Conservation (phyloP, 2,888 invertebrate genomes). For the Lasioglossum lativentre region DNA sequence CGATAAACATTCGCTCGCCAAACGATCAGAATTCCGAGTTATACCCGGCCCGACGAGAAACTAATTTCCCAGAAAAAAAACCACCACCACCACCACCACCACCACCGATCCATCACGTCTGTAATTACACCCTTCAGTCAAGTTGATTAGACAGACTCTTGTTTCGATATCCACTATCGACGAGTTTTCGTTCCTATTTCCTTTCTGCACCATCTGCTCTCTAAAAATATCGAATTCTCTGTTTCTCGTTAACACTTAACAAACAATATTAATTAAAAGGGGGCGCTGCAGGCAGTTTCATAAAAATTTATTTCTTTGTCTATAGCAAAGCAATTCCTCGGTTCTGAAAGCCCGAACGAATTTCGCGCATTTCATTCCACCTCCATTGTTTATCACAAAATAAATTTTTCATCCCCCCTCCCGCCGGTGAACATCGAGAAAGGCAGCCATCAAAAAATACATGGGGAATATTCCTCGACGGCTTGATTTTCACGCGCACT, state of each 20-base stretch:
- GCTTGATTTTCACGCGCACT: background rate
- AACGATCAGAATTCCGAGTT: background rate
- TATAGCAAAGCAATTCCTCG: background rate
- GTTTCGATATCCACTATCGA: background rate
- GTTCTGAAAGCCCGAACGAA: background rate
- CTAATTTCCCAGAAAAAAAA: background rate
- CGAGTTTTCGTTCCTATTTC: background rate
- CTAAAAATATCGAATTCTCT: background rate
- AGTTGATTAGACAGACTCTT: background rate
- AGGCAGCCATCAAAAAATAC: background rate
- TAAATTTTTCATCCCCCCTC: background rate
- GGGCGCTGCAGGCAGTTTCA: accelerated
- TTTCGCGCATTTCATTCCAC: background rate
- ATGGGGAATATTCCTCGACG: background rate
- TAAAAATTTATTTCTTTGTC: background rate
- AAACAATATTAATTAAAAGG: background rate
- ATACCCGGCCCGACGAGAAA: background rate
- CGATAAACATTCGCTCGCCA: conserved; percentile 24
- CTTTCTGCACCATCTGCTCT: background rate
- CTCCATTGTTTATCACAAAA: background rate
- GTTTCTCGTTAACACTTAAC: too few species aligned
- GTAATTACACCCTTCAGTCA: background rate
- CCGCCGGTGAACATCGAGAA: background rate
- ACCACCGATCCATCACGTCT: background rate
- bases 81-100: too few species aligned